Evolutionary conservation across 92 coral and sea anemone genomes (phyloP), one percentile per base, ranked within the genome.

Genomic region (Paramuricea clavata): DNA sequence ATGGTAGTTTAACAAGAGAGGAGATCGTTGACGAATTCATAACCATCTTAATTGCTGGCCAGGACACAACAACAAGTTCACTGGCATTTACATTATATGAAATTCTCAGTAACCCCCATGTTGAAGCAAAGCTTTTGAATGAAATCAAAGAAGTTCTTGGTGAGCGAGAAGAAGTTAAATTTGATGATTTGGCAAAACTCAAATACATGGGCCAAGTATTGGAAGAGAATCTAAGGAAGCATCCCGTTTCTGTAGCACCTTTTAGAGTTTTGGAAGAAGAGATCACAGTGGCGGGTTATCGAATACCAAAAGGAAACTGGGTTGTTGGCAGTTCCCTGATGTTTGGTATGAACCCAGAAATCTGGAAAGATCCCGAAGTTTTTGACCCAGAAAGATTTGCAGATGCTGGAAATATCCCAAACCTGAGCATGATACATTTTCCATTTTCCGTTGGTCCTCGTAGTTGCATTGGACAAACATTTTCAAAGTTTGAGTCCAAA

Each of bases 181-280:
- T 61, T 61, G 69, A 61, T 5, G 69, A 61, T 61, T 30, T 61
- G n/a, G n/a, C n/a, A n/a, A n/a, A n/a, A n/a, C n/a, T n/a, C n/a
- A n/a, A n/a, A n/a, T n/a, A n/a, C n/a, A 23, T 23, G 5, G 69
- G 69, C 35, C 69, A 61, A n/a, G 69, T 61, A 5, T 61, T 61
- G 30, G 31, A 61, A 27, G 69, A 61, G 17, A 61, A 27, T 61
- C 35, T 61, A 61, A 10, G 69, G n/a, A 61, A 61, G 17, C 35
- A 61, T 27, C 69, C 69, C 12, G 17, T 61, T 10, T 1, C 35
- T 1, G 21, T 9, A 4, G 69, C 31, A 23, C 69, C 31, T 5
- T 2, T n/a, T 2, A 25, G 69, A 23, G 12, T 23, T 30, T 30
- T 61, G 17, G 35, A 12, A 25, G 17, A 61, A 61, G 69, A 61